These are phyloP conservation scores for Ips typographus DNA, from an alignment of 1,140 invertebrate genomes.

Conservation along the genomic window DNA sequence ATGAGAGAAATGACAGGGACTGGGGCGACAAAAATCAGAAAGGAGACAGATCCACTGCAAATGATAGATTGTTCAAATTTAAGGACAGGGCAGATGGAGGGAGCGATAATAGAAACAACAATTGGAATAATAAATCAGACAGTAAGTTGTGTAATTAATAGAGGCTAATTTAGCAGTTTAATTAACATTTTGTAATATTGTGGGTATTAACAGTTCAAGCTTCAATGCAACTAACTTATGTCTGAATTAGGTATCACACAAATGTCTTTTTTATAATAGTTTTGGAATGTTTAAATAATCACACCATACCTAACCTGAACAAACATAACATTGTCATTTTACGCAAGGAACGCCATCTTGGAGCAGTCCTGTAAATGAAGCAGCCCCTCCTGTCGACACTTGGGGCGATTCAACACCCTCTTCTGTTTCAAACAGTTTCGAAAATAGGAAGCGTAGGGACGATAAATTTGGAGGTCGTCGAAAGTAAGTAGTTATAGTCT, in stretches of 20 bases:
- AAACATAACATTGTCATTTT: background rate
- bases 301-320: background rate
- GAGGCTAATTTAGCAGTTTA: too few species aligned
- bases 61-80: slow-evolving; percentile 16
- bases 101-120: slow-evolving; percentile 25
- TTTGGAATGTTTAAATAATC: too few species aligned
- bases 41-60: slow-evolving; percentile 11
- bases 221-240: too few species aligned
- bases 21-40: slow-evolving; percentile 12
- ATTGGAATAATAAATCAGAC: slow-evolving; percentile 25
- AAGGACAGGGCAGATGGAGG: slow-evolving; percentile 1
- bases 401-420: background rate
- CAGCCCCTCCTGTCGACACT: background rate
- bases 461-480: slow-evolving; percentile 20
- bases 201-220: too few species aligned
- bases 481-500: background rate
- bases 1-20: slow-evolving; percentile 21
- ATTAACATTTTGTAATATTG: too few species aligned
- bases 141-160: background rate
- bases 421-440: slow-evolving; percentile 11
- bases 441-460: slow-evolving; percentile 14
- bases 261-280: too few species aligned
- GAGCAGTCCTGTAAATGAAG: slow-evolving; percentile 5
- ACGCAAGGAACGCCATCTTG: background rate
- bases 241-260: too few species aligned